phyloP scores from a whole-genome alignment of 2,888 invertebrate genomes.

The Agriopis aurantiaria region DNA sequence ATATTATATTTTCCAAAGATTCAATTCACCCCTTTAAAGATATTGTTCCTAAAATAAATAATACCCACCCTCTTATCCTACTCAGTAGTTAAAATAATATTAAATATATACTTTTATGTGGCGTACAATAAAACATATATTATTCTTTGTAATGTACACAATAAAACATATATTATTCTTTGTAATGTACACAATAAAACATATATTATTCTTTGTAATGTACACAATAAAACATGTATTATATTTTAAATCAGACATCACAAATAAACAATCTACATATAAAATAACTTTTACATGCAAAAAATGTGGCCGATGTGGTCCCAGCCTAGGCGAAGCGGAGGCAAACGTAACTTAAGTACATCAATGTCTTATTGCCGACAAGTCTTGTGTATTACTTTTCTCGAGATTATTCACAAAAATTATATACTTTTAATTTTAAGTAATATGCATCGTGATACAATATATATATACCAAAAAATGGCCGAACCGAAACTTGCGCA shows the following conservation, averaged over 20 bases:
- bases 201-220: neutral
- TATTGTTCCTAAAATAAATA: constrained; percentile 35
- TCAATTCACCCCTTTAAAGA: neutral
- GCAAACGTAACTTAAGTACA: neutral
- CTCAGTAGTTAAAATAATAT: neutral
- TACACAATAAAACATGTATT: neutral
- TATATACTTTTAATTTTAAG: too few relatives aligned
- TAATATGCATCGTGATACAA: too few relatives aligned
- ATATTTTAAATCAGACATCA: too few relatives aligned
- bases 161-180: neutral
- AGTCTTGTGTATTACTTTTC: too few relatives aligned
- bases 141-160: neutral
- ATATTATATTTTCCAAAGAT: constrained; percentile 20
- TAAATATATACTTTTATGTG: neutral
- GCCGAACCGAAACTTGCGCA: too few relatives aligned
- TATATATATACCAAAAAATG: too few relatives aligned
- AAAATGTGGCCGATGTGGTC: neutral
- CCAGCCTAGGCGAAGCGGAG: neutral
- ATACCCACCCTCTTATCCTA: constrained; percentile 25
- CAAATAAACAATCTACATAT: neutral
- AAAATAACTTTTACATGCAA: neutral
- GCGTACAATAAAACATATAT: neutral
- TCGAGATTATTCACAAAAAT: too few relatives aligned
- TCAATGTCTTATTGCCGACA: neutral
- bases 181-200: neutral